These are phyloP conservation scores for Drosophila sucinea DNA, from an alignment of 1,140 invertebrate species.

Conservation along the genomic window DNA sequence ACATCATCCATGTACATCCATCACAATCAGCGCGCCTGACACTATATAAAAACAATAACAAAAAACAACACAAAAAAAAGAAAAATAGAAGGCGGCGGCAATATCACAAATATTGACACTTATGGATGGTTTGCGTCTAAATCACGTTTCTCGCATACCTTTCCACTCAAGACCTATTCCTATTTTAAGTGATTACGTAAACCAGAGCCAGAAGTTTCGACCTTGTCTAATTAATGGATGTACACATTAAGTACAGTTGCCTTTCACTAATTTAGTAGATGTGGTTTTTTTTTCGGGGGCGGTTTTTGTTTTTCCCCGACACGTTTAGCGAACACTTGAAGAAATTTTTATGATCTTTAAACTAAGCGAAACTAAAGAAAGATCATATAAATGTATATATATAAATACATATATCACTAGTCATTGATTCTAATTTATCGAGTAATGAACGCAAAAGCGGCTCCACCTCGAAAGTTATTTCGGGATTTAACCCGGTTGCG, in stretches of 20 bases:
- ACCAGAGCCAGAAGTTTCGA: neutral
- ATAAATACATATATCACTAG: no score
- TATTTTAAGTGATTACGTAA: conserved; percentile 15
- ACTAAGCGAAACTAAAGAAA: no score
- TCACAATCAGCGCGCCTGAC: conserved; percentile 6
- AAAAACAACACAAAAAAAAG: neutral
- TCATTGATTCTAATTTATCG: no score
- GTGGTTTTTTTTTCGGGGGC: neutral
- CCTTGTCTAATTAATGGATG: conserved; percentile 12
- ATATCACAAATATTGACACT: conserved; percentile 15
- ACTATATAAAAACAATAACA: neutral
- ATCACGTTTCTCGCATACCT: conserved; percentile 18
- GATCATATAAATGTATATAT: no score
- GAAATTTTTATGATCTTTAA: neutral
- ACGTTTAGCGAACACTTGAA: conserved; percentile 3
- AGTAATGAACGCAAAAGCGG: no score
- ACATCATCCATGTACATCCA: conserved; percentile 14
- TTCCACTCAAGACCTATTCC: neutral
- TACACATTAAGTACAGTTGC: conserved; percentile 5
- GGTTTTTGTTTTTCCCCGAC: neutral
- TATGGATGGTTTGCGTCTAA: conserved; percentile 8
- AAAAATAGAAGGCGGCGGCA: neutral
- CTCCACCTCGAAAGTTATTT: no score
- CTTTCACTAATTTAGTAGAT: neutral
- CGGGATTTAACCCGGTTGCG: no score